A percentile compares a stretch with the other conserved stretches of the same genome.
Evolutionary conservation across 2,888 invertebrate genomes (phyloP).

Genomic region (Drosophila colorata): DNA sequence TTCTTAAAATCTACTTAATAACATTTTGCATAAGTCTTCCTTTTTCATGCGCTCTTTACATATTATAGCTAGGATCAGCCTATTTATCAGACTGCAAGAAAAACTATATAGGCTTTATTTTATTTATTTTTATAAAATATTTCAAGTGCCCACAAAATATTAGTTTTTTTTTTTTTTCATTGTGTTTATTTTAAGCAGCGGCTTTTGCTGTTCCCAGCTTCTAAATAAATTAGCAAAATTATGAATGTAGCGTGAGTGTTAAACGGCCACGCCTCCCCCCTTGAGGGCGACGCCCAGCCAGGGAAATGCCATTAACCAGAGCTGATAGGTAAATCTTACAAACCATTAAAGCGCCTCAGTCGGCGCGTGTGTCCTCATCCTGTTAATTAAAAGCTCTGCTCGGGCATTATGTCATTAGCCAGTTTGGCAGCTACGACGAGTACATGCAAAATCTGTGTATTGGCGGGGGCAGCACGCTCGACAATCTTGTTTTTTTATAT

Average conservation of each 20-base stretch:
- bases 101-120: too few species aligned
- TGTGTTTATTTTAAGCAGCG: too few species aligned
- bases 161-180: too few species aligned
- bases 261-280: slow-evolving; percentile 47
- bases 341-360: slow-evolving; percentile 64
- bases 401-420: slow-evolving; percentile 70
- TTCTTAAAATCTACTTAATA: too few species aligned
- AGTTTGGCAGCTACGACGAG: slow-evolving; percentile 18
- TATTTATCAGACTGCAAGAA: too few species aligned
- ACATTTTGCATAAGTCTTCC: too few species aligned
- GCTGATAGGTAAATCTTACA: slow-evolving; percentile 64
- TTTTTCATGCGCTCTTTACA: too few species aligned
- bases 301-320: slow-evolving; percentile 22
- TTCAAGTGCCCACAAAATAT: too few species aligned
- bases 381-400: slow-evolving; percentile 72
- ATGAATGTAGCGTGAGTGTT: slow-evolving; percentile 36
- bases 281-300: background rate
- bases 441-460: slow-evolving; percentile 37
- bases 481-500: slow-evolving; percentile 45
- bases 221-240: background rate
- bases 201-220: background rate
- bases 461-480: slow-evolving; percentile 26
- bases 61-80: too few species aligned
- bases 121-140: too few species aligned
- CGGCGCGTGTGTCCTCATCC: slow-evolving; percentile 65